Conservation (phyloP, 23 tunicate genomes). For the Halocynthia aurantium region DNA sequence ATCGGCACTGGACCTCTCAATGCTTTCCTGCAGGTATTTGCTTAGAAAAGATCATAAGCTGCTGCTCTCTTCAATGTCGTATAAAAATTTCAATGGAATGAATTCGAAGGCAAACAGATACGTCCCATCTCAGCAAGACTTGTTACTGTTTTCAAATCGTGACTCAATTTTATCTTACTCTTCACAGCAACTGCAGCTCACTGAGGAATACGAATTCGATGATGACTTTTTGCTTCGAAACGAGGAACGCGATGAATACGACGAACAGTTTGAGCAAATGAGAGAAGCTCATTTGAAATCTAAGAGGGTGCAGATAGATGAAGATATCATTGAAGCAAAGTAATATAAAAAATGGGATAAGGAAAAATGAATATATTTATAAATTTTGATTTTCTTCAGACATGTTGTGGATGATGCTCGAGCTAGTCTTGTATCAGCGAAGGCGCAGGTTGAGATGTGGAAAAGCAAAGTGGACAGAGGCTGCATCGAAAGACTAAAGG, state of each 20-base stretch:
- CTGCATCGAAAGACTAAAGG: constrained; percentile 88
- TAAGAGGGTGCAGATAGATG: constrained; percentile 79
- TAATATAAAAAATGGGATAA: background rate
- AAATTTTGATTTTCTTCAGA: background rate
- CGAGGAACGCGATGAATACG: constrained; percentile 77
- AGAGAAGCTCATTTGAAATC: constrained; percentile 71
- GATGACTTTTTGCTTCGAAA: constrained; percentile 56
- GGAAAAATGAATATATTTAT: too few species aligned
- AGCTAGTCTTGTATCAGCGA: constrained; percentile 55
- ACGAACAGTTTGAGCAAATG: constrained; percentile 67
- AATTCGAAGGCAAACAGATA: background rate
- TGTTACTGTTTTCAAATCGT: too few species aligned
- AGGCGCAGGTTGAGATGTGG: constrained; percentile 78
- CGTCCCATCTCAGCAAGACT: too few species aligned
- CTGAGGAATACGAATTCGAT: constrained; percentile 71
- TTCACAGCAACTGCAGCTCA: constrained; percentile 42
- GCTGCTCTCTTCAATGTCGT: background rate
- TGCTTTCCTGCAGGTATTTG: constrained; percentile 66
- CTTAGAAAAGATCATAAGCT: background rate
- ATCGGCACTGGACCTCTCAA: constrained; percentile 78
- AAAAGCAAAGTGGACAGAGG: constrained; percentile 84
- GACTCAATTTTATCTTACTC: too few species aligned
- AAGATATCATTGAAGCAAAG: constrained; percentile 62
- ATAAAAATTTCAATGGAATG: background rate
- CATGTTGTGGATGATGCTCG: constrained; percentile 21